Evolutionary conservation across 2,113 vertebrate genomes (phyloP), one percentile per base, ranked within the genome.

Genomic region (Numida meleagris): DNA sequence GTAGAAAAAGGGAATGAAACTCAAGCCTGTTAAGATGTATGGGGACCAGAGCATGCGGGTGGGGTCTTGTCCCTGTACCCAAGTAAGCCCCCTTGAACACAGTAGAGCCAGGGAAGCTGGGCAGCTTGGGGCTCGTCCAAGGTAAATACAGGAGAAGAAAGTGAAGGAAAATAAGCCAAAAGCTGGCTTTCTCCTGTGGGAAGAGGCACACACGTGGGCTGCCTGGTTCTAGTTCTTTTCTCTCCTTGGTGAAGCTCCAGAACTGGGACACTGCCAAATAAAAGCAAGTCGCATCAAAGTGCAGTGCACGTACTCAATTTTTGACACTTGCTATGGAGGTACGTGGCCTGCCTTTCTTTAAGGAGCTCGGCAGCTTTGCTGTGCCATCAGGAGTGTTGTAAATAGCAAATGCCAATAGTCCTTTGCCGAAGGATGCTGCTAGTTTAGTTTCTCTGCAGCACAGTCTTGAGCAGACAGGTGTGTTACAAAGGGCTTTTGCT

Each of bases 221-320:
- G 79, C 58, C 90, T 96, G 90, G 7, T 86, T 96, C 92, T 58
- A 92, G 73, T 88, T 96, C 73, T 89, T 90, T 43, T 74, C 21
- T 83, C 80, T 93, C 88, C 86, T 88, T 88, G 20, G 7, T 90
- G 79, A 61, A 81, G 43, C 65, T 74, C 76, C 48, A 71, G 79
- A 96, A 81, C 72, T 95, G 85, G 94, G 89, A 59, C 95, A 70
- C 0, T 36, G 51, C 19, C 10, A 1, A 77, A 90, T 75, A 75
- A 83, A 91, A 81, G 43, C 31, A 34, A 93, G 67, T 73, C 50
- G 82, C 76, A 89, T 38, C 38, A 3, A 88, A 80, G 72, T 62
- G 9, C 0, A 8, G 23, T 34, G 27, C 9, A 4, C 5, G 19
- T 62, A 40, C 58, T 71, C 73, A 20, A 36, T 73, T 86, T 55